Evolutionary conservation across 2,113 vertebrate genomes (phyloP).

Genomic region (Lanius ludovicianus): DNA sequence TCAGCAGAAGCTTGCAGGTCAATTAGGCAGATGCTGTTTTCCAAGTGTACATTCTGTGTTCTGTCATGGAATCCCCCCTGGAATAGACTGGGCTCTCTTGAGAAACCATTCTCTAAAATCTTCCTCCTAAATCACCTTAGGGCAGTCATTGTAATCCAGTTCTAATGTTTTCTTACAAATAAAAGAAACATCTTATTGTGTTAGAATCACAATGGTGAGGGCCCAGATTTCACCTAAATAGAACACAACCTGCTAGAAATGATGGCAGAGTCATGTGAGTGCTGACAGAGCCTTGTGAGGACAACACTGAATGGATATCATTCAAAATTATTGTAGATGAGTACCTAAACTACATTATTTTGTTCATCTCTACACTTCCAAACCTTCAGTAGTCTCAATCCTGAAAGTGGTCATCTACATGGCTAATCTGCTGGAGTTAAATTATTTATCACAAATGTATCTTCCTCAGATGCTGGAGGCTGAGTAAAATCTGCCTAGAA

Average conservation of each 20-base stretch:
- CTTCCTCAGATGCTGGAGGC: neutral
- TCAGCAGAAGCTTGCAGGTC: neutral
- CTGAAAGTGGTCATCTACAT: neutral
- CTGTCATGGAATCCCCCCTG: neutral
- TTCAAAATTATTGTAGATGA: neutral
- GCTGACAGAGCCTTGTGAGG: neutral
- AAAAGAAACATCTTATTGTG: neutral
- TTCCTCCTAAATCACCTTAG: neutral
- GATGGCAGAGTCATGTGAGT: neutral
- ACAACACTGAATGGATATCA: neutral
- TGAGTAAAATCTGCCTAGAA: neutral
- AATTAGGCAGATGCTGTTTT: neutral
- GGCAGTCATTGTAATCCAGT: rapidly evolving
- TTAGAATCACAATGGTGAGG: neutral
- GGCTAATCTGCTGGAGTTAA: neutral
- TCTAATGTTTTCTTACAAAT: neutral
- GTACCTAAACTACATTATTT: neutral
- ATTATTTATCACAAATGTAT: neutral
- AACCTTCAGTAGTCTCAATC: neutral
- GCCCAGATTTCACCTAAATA: neutral
- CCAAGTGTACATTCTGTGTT: neutral
- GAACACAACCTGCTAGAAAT: neutral
- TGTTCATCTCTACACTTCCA: neutral
- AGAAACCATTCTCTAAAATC: neutral
- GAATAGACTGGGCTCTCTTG: neutral